Evolutionary conservation across 2,113 vertebrate genomes (phyloP), one percentile per base, ranked within the genome.

Genomic region (Ceratotherium simum): DNA sequence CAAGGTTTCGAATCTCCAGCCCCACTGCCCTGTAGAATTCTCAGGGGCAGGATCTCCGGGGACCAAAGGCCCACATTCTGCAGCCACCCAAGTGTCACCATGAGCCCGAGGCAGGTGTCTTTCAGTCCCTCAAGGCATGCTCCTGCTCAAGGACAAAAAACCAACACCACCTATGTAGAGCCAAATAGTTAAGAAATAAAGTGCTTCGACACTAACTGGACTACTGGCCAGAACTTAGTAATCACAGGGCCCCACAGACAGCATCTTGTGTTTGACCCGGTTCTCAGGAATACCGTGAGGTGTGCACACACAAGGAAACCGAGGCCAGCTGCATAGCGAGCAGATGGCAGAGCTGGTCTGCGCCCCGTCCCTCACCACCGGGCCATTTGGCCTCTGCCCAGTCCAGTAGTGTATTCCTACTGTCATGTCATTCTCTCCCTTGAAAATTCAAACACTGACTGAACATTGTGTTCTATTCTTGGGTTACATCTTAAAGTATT

Each of bases 241-340:
- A 33, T 10, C 6, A n/a, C 42, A 1, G 8, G 25, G 21, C 11
- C 48, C 48, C 12, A 1, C 2, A 8, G 8, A 36, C 6, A 5
- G 65, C 11, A 70, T 54, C 14, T 0, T 25, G 21, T 0, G 12
- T 25, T 56, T n/a, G 11, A 12, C 27, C 27, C 33, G 31, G 60
- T 2, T 51, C 54, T 18, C 2, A 9, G n/a, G 58, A 31, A 17
- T 11, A 2, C n/a, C 1, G 3, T 1, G 51, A 42, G 3, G 83
- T 21, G 21, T 20, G 42, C 0, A 48, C 6, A 51, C 42, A 17
- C 2, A 64, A 8, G 6, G 54, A 56, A 31, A 6, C 20, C 1
- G 65, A 17, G 33, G 16, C 9, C 16, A 9, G 25, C 56, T 18
- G 39, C 48, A 12, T 1, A 54, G 51, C 0, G 0, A 17, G 21